phyloP scores from a whole-genome alignment of 2,797 vertebrate genomes.

The Remorina albescens region DNA sequence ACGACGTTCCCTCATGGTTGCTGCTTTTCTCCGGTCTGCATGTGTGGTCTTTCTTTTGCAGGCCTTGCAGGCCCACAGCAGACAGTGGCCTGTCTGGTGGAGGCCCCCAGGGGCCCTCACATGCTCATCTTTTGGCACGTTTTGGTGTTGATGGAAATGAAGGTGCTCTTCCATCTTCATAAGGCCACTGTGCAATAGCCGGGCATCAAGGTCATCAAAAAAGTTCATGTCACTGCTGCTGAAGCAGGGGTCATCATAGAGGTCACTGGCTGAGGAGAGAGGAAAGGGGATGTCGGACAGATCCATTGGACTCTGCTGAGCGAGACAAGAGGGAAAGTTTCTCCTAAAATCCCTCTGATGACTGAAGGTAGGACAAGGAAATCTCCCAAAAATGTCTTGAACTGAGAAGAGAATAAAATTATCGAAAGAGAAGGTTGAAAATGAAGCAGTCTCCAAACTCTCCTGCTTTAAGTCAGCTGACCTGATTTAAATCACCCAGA shows the following conservation, averaged over 20 bases:
- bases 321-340: not conserved
- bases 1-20: conserved; percentile 95
- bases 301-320: conserved; percentile 52
- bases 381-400: not conserved
- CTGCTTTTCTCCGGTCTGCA: conserved; percentile 93
- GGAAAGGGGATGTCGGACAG: conserved; percentile 83
- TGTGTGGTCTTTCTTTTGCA: conserved; percentile 98
- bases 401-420: not conserved
- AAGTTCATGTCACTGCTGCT: conserved; percentile 94
- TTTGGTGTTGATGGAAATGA: conserved; percentile 66
- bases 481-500: not conserved
- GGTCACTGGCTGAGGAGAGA: conserved; percentile 89
- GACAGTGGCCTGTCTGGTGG: conserved; percentile 94
- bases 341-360: not conserved
- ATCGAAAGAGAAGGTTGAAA: not conserved
- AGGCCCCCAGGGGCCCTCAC: conserved; percentile 88
- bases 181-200: conserved; percentile 89
- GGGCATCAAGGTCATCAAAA: conserved; percentile 94
- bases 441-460: not conserved
- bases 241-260: conserved; percentile 96
- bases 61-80: conserved; percentile 98
- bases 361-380: not conserved
- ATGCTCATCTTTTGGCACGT: conserved; percentile 89
- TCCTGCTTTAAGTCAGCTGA: conserved; percentile 26
- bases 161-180: conserved; percentile 85